Evolutionary conservation across 2,888 invertebrate genomes (phyloP), one percentile per base, ranked within the genome.

Genomic region (Schrankia costaestrigalis): DNA sequence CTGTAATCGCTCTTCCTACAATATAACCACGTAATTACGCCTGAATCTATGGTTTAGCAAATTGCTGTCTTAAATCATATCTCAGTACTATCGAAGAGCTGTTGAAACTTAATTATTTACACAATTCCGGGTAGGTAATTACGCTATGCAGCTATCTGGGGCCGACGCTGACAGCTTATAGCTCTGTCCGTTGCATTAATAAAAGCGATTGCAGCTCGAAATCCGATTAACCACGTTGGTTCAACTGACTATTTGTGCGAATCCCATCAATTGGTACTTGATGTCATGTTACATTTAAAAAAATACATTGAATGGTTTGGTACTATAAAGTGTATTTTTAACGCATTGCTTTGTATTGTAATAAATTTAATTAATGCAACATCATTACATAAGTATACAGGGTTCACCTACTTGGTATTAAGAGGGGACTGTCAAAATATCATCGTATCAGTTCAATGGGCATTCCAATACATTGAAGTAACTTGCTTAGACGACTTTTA

Each of bases 141-240:
- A 40, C 36, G 26, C 40, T 43, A 32, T 35, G 39, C 36, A 35
- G 44, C 40, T 49, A 53, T 52, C 42, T 33, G 34, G 23, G 6
- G 29, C 26, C 33, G 46, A 33, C 30, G 30, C 39, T 48, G 47
- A 48, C 41, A 52, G 66, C 48, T 56, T 56, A 60, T 51, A 57
- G 51, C 41, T 49, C 41, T 46, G 59, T 48, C 45, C 50, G 43
- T 49, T 57, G 65, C 63, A 66, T 68, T 70, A 65, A 65, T 67
- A 63, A 70, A 72, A 65, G 54, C 61, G 55, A 62, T 65, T 52
- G 56, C 53, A 54, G 43, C 40, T 55, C 52, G 48, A 47, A 70
- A 73, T 66, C 69, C 65, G 71, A 71, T 73, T 64, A 66, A 54
- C 61, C 53, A 54, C 47, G 54, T 51, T 52, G 47, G 56, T 59